These are phyloP conservation scores for Taxidea taxus DNA, from an alignment of 2,113 vertebrate species.

Conservation along the genomic window DNA sequence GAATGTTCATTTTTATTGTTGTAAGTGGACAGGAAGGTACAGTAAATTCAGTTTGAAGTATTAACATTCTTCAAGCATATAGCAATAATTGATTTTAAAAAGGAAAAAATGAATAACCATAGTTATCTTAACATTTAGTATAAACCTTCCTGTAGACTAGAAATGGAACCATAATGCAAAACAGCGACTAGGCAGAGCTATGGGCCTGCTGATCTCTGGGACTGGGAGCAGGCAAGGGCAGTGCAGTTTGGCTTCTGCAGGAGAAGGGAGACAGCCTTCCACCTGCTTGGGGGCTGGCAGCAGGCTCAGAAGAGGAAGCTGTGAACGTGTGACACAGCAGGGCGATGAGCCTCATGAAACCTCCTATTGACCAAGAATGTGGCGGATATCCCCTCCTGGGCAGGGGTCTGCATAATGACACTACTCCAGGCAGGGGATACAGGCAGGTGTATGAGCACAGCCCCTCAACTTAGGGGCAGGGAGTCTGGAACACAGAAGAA, in stretches of 20 bases:
- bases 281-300: fast-evolving
- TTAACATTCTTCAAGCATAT: neutral
- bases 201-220: no score
- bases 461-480: neutral
- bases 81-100: neutral
- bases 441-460: neutral
- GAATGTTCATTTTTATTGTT: neutral
- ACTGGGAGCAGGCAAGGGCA: no score
- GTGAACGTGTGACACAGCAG: neutral
- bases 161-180: neutral
- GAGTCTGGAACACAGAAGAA: neutral
- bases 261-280: neutral
- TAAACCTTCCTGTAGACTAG: neutral
- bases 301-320: neutral
- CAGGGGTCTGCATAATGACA: neutral
- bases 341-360: no score
- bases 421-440: neutral
- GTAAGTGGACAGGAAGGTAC: neutral
- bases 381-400: neutral
- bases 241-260: neutral
- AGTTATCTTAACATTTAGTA: neutral
- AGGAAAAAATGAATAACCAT: neutral
- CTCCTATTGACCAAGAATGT: neutral
- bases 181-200: neutral
- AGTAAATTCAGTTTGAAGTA: neutral